These are phyloP conservation scores for Acanthopagrus latus DNA, from an alignment of 2,797 vertebrate genomes.

Conservation along the genomic window DNA sequence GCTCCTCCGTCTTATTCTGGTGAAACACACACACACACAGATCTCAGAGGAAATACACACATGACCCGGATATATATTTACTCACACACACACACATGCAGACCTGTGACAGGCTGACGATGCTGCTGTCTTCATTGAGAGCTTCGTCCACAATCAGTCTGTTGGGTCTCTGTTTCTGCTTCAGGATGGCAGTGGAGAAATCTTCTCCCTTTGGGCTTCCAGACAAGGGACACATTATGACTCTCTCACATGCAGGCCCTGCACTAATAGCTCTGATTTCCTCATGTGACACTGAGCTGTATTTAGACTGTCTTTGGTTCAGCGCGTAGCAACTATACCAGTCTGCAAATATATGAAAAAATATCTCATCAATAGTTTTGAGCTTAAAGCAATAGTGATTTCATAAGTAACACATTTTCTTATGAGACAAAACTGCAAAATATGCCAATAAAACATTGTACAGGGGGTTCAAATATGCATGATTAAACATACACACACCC, in stretches of 20 bases:
- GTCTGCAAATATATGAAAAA: conserved; percentile 1
- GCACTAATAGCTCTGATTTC: conserved; percentile 73
- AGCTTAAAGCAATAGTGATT: neutral
- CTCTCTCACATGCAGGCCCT: conserved; percentile 39
- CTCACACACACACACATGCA: conserved; percentile 26
- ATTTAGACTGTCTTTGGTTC: conserved; percentile 68
- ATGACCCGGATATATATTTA: too few relatives aligned
- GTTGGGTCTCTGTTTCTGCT: conserved; percentile 86
- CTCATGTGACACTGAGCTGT: conserved; percentile 74
- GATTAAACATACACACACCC: neutral
- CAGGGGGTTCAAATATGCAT: neutral
- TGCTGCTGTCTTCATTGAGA: conserved; percentile 87
- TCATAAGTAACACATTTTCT: neutral
- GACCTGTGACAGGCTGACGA: conserved; percentile 84
- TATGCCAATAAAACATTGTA: neutral
- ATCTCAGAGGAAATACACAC: neutral
- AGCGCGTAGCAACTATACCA: conserved; percentile 51
- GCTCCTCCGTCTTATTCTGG: conserved; percentile 85
- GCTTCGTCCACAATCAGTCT: conserved; percentile 86
- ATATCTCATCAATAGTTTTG: neutral
- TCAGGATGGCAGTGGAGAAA: conserved; percentile 87
- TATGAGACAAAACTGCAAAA: neutral
- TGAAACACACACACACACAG: conserved; percentile 10
- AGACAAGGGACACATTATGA: conserved; percentile 59
- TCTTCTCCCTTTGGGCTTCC: conserved; percentile 83